Evolutionary conservation across 1,140 invertebrate species (phyloP), one percentile per base, ranked within the genome.

Genomic region (Aphaenogaster ashmeadi): DNA sequence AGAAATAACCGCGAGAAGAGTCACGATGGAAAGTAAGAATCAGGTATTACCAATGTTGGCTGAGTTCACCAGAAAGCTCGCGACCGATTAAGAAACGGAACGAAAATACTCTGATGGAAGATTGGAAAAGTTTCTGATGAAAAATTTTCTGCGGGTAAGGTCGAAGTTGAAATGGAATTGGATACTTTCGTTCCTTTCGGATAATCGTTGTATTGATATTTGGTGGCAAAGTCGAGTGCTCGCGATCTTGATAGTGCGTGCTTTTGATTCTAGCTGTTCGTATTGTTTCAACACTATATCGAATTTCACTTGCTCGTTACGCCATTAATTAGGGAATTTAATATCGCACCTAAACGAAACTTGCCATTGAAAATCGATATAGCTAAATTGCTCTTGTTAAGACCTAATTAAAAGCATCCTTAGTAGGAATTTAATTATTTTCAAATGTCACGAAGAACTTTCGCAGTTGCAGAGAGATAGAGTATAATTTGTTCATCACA

Each of bases 111-210:
- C 21, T 84, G 80, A 75, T 60, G 54, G 56, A 84, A 84, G 80
- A 84, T 84, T 84, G 80, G 56, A 84, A 84, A 84, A 84, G 80
- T 84, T 84, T 74, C 13, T 36, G 54, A 84, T 84, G 80, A 84
- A 84, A 84, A 84, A 84, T 84, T 84, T 75, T 74, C 69, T 60
- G 67, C 33, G n/a, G 69, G 33, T 84, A 75, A 84, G 13, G 27
- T 71, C 27, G n/a, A 75, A 84, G 80, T 84, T 84, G 54, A 74
- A 54, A 84, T 84, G 54, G 54, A 74, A 84, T 84, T 84, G 80
- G 69, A 33, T 84, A 75, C 15, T 84, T 75, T 47, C 56, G 15
- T 74, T 75, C 27, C 38, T 75, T 75, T 60, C 80, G 41, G 44
- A 84, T 84, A 84, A 74, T 62, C 54, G 41, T 84, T 84, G 69